A percentile compares a stretch with the other conserved stretches of the same genome.
Conservation (phyloP, 2,888 invertebrate genomes). For the Gasteruption jaculator region DNA sequence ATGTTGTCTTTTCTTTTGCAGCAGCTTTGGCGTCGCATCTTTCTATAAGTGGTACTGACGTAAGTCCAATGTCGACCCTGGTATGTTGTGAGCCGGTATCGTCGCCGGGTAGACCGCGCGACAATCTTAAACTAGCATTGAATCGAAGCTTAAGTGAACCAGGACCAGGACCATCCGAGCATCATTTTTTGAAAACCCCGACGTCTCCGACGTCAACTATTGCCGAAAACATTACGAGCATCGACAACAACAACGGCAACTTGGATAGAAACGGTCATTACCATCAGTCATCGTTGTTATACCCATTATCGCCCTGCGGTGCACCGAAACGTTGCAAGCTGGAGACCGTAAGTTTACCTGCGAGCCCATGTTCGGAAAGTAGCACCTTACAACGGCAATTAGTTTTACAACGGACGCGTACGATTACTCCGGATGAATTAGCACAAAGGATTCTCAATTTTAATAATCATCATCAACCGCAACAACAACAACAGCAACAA, state of each 20-base stretch:
- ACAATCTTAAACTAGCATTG: conserved; percentile 57
- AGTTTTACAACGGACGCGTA: conserved; percentile 55
- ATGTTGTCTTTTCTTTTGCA: conserved; percentile 22
- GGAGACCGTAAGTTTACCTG: conserved; percentile 54
- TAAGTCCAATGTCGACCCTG: conserved; percentile 51
- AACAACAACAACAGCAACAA: not conserved
- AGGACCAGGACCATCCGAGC: conserved; percentile 47
- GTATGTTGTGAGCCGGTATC: conserved; percentile 53
- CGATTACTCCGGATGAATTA: conserved; percentile 55
- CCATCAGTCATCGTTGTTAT: conserved; percentile 24
- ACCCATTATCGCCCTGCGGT: conserved; percentile 35
- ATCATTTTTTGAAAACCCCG: conserved; percentile 29
- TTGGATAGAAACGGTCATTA: conserved; percentile 13
- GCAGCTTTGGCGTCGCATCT: conserved; percentile 26
- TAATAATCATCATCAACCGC: conserved; percentile 21
- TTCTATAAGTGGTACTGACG: conserved; percentile 34
- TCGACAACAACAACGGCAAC: conserved; percentile 24
- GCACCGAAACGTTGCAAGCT: conserved; percentile 57
- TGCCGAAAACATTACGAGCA: conserved; percentile 31
- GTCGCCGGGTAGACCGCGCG: conserved; percentile 52
- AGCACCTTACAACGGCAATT: conserved; percentile 55
- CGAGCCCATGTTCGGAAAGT: conserved; percentile 58
- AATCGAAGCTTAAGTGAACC: conserved; percentile 59
- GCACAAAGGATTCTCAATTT: conserved; percentile 47
- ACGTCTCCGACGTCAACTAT: conserved; percentile 37